Evolutionary conservation across 2,888 invertebrate species (phyloP).

Genomic region (Melanchra persicariae): DNA sequence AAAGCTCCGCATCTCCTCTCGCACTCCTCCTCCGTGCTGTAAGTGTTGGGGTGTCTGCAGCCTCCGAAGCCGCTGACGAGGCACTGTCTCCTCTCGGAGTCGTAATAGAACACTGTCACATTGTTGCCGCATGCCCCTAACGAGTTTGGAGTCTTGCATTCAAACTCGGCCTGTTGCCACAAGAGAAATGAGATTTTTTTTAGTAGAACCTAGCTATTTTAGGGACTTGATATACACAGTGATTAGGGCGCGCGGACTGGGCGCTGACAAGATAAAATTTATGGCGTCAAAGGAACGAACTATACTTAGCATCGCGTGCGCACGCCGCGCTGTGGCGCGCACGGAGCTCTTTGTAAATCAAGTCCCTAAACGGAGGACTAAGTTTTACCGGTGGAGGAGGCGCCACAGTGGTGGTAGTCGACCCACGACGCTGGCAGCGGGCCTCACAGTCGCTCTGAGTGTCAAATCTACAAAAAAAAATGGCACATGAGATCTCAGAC

Average conservation of each 20-base stretch:
- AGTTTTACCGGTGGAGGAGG: constrained; percentile 53
- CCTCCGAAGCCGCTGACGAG: constrained; percentile 85
- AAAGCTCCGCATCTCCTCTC: constrained; percentile 94
- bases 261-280: too few species aligned
- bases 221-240: too few species aligned
- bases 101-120: constrained; percentile 94
- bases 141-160: constrained; percentile 92
- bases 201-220: too few species aligned
- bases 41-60: constrained; percentile 94
- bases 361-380: too few species aligned
- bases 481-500: too few species aligned
- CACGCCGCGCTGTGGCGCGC: too few species aligned
- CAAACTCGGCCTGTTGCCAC: constrained; percentile 62
- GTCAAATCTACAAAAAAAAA: constrained; percentile 89
- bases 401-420: constrained; percentile 61
- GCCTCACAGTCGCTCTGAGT: constrained; percentile 91
- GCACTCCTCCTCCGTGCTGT: constrained; percentile 93
- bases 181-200: background rate
- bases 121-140: constrained; percentile 93
- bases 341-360: too few species aligned
- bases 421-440: constrained; percentile 83
- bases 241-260: too few species aligned
- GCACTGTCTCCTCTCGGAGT: constrained; percentile 90
- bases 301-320: too few species aligned
- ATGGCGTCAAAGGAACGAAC: too few species aligned